phyloP scores from a whole-genome alignment of 1,140 invertebrate genomes.

The Musca domestica region DNA sequence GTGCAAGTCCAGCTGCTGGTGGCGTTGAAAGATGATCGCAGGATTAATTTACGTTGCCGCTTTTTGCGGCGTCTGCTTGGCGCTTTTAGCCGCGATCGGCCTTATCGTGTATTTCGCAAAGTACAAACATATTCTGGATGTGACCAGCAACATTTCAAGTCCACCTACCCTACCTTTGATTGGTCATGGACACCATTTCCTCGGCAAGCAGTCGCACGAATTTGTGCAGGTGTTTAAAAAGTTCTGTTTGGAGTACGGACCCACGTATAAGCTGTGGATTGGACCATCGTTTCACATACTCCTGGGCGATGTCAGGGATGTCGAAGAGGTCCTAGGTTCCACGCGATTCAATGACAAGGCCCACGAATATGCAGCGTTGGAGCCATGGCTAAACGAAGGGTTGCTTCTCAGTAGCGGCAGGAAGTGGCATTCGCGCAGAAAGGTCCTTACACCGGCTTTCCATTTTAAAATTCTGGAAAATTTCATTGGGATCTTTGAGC shows the following conservation, averaged over 20 bases:
- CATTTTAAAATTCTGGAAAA: conserved; percentile 82
- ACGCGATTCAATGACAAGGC: conserved; percentile 41
- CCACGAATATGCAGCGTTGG: conserved; percentile 59
- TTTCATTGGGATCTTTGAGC: conserved; percentile 71
- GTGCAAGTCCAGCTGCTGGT: too few relatives aligned
- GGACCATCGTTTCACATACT: conserved; percentile 39
- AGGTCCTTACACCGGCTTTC: conserved; percentile 82
- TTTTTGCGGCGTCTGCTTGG: too few relatives aligned
- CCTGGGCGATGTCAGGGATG: conserved; percentile 36
- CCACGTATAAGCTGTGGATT: conserved; percentile 33
- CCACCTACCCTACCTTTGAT: conserved; percentile 38
- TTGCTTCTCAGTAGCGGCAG: conserved; percentile 62
- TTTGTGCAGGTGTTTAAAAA: background rate
- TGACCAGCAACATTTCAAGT: conserved; percentile 38
- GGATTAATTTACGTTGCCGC: too few relatives aligned
- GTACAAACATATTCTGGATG: conserved; percentile 38
- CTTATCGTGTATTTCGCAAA: conserved; percentile 40
- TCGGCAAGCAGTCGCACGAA: conserved; percentile 36
- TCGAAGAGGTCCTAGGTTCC: conserved; percentile 36
- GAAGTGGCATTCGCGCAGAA: conserved; percentile 78
- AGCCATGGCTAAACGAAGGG: conserved; percentile 72
- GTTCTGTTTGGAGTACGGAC: conserved; percentile 10
- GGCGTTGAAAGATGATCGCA: too few relatives aligned
- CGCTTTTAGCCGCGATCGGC: conserved; percentile 23
- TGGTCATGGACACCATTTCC: conserved; percentile 45